Conservation (phyloP, 2,113 vertebrate species). For the Crypturellus undulatus region DNA sequence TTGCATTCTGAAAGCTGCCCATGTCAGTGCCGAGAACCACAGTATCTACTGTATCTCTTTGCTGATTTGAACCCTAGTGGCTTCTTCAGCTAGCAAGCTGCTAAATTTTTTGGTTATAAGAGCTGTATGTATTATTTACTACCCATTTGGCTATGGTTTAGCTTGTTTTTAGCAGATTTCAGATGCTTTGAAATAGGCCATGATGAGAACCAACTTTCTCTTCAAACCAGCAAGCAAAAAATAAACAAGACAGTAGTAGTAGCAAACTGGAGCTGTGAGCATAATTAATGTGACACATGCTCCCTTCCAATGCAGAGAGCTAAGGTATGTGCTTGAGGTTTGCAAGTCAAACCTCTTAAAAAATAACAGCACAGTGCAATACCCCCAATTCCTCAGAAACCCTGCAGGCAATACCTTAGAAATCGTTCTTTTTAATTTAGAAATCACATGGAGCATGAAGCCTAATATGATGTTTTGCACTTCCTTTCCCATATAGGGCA, state of each 20-base stretch:
- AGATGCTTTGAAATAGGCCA: conserved; percentile 36
- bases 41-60: not conserved
- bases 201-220: not conserved
- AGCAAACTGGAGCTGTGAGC: not conserved
- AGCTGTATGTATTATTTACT: conserved; percentile 48
- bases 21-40: not conserved
- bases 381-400: not conserved
- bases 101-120: conserved; percentile 51
- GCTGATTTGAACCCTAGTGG: not conserved
- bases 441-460: not conserved
- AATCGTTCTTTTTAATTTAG: not conserved
- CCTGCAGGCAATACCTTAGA: not conserved
- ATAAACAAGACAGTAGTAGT: not conserved
- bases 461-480: not conserved
- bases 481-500: not conserved
- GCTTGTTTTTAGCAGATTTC: conserved; percentile 15
- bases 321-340: not conserved
- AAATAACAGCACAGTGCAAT: not conserved
- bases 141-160: conserved; percentile 7
- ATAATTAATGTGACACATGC: conserved; percentile 50
- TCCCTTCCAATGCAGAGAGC: not conserved
- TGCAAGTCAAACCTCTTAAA: not conserved
- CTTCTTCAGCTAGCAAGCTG: conserved; percentile 11
- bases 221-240: conserved; percentile 28
- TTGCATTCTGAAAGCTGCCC: not conserved